Conservation (phyloP, 2,113 vertebrate species). For the Sula dactylatra region DNA sequence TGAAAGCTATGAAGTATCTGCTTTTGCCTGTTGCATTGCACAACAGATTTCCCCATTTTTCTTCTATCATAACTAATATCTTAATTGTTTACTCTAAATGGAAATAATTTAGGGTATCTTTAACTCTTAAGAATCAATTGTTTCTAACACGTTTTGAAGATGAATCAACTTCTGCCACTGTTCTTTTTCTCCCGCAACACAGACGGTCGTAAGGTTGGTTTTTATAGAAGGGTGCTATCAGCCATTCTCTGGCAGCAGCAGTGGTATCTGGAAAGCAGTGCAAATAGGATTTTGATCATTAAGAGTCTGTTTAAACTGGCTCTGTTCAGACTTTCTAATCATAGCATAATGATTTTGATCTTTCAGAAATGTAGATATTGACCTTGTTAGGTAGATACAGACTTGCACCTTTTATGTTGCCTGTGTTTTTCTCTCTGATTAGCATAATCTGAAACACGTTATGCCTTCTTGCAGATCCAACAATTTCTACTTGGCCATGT, state of each 20-base stretch:
- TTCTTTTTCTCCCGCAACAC: neutral
- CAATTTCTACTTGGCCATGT: constrained; percentile 97
- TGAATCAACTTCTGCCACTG: neutral
- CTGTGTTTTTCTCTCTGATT: neutral
- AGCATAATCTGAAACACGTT: neutral
- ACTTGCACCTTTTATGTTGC: neutral
- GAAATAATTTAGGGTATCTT: neutral
- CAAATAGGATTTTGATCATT: constrained; percentile 11
- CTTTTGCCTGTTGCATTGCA: neutral
- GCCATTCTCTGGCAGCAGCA: neutral
- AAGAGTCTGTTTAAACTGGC: neutral
- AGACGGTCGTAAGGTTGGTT: neutral
- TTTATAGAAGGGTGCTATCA: neutral
- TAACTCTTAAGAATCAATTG: neutral
- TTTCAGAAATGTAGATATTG: neutral
- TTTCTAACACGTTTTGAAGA: neutral
- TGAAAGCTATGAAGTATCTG: neutral
- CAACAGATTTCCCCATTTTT: neutral
- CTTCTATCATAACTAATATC: neutral
- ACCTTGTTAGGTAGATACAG: neutral
- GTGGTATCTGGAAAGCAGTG: neutral
- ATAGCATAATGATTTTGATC: neutral
- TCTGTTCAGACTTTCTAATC: neutral
- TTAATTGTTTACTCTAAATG: neutral
- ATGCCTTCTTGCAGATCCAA: constrained; percentile 83